Percentiles rank a stretch among this genome's conserved stretches.
Evolutionary conservation across 2,888 invertebrate species (phyloP).

Genomic region (Nomada goodeniana): DNA sequence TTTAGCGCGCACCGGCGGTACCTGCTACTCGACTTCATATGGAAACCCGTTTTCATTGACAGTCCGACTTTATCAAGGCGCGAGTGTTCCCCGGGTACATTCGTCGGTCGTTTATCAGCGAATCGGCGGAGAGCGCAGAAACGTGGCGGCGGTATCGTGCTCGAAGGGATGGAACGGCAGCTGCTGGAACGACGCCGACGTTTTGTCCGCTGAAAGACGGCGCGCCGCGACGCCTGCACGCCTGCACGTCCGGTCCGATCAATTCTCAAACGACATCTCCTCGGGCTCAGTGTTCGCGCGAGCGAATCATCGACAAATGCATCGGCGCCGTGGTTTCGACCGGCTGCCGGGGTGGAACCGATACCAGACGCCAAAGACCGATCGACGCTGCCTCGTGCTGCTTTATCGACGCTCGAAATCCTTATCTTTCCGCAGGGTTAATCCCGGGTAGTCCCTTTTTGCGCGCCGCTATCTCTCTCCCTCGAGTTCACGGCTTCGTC

Average conservation of each 20-base stretch:
- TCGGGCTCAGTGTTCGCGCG: not conserved
- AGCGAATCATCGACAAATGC: slow-evolving; percentile 59
- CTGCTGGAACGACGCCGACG: not conserved
- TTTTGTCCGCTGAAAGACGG: not conserved
- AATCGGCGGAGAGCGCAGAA: not conserved
- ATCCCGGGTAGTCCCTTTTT: slow-evolving; percentile 76
- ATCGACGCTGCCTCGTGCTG: slow-evolving; percentile 68
- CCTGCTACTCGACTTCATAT: slow-evolving; percentile 16
- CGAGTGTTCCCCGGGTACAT: slow-evolving; percentile 46
- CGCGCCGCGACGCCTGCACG: not conserved
- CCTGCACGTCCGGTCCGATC: slow-evolving; percentile 4
- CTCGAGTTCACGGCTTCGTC: slow-evolving; percentile 61
- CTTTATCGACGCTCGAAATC: slow-evolving; percentile 76
- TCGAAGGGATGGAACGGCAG: not conserved
- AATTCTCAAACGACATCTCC: not conserved
- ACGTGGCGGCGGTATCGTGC: slow-evolving; percentile 11
- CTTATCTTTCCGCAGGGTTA: slow-evolving; percentile 76
- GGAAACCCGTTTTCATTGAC: slow-evolving; percentile 30
- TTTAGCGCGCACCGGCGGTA: slow-evolving; percentile 23
- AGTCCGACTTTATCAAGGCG: slow-evolving; percentile 37
- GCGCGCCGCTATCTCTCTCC: slow-evolving; percentile 75
- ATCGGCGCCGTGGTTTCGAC: slow-evolving; percentile 45
- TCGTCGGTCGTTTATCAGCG: slow-evolving; percentile 45
- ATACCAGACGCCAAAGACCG: slow-evolving; percentile 68
- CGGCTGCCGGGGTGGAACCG: slow-evolving; percentile 55